Base-by-base conservation (phyloP, 64 coral and sea anemone genomes). In the Porites lutea region DNA sequence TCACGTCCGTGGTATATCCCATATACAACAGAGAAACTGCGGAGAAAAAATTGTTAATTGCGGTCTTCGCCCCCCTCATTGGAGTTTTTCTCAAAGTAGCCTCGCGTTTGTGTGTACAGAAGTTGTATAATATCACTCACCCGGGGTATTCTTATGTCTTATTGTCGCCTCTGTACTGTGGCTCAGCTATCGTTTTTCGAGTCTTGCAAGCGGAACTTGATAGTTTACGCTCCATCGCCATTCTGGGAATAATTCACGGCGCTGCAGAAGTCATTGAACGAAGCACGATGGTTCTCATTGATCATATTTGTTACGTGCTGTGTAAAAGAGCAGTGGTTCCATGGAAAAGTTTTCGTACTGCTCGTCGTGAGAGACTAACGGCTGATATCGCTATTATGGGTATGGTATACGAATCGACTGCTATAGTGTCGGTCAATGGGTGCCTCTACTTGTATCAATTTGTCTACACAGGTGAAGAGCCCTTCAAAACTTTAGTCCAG, bases 221-320 rank as follows among this genome's bases (percentile, higher is more conserved):
- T 11, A 79, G n/a, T 60, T 13, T 79, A 14, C 53, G 44, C 59
- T 44, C 77, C 8, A 79, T 79, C 12, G 55, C 77, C 15, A 54
- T 79, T 43, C 77, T 79, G 59, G 77, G 77, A 59, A 60, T 79
- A 79, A 79, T 79, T 60, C 77, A 79, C 53, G 77, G 77, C 13
- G 55, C 54, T 43, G 55, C 55, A 60, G 66, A 69, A 69, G 66
- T 69, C 66, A 23, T 69, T 6, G 66, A 69, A 69, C 27, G 27
- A 37, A 37, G 27, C 27, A 37, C 27, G 0, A 37, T 37, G 27
- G 27, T 37, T 37, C 27, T 37, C 27, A 37, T 37, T 37, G 27
- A 37, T 37, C 27, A 37, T 37, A 37, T 66, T 66, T 66, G 8
- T 66, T 18, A 15, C 14, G 63, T 66, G 3, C 8, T 66, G 13